These are phyloP conservation scores for Buceros bicornis DNA, from an alignment of 2,797 vertebrate genomes.

Conservation along the genomic window DNA sequence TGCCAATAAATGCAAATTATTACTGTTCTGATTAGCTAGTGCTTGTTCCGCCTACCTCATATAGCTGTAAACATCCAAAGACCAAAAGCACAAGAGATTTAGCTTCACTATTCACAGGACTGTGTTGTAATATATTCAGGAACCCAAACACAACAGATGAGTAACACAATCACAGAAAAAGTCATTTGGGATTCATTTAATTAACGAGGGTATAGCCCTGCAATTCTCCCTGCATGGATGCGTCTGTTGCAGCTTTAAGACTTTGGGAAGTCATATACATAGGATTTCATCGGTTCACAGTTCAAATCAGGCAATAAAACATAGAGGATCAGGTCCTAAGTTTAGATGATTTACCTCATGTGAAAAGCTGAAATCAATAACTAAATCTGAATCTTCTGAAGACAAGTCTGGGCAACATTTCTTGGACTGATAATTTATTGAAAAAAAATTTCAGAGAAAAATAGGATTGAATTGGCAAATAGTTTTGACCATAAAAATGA, in stretches of 20 bases:
- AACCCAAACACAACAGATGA: not conserved
- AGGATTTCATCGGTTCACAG: not conserved
- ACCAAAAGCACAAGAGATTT: not conserved
- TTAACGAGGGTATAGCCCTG: not conserved
- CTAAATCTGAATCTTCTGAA: not conserved
- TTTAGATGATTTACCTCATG: not conserved
- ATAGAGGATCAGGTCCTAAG: not conserved
- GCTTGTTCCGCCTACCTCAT: not conserved
- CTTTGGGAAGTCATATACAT: not conserved
- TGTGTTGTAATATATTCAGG: not conserved
- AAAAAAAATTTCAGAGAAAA: not conserved
- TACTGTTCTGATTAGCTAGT: not conserved
- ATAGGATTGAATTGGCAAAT: not conserved
- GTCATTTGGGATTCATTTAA: not conserved
- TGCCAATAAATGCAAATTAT: not conserved
- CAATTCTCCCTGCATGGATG: not conserved
- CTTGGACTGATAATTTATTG: not conserved
- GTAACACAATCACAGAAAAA: not conserved
- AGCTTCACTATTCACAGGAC: not conserved
- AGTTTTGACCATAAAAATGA: not conserved
- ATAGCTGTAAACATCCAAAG: not conserved
- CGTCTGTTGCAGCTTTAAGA: not conserved
- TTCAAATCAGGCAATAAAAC: not conserved
- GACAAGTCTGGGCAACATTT: not conserved
- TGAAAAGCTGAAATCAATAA: not conserved